phyloP scores from a whole-genome alignment of 1,140 invertebrate genomes.

The Condylostylus longicornis region DNA sequence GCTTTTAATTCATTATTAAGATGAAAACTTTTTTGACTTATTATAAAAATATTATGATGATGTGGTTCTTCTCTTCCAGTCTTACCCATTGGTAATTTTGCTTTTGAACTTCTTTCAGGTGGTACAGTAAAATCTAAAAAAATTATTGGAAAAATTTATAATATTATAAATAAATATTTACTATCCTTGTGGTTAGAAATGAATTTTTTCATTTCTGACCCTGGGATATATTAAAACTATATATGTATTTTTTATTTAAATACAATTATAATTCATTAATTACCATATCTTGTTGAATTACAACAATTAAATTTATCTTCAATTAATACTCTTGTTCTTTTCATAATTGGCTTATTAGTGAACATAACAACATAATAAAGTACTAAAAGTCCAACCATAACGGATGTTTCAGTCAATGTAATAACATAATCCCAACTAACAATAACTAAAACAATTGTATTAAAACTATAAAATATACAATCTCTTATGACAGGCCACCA shows the following conservation, averaged over 20 bases:
- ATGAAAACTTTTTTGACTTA: too few relatives aligned
- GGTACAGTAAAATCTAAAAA: slow-evolving; percentile 23
- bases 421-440: slow-evolving; percentile 68
- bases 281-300: slow-evolving; percentile 27
- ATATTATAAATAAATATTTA: background rate
- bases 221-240: too few relatives aligned
- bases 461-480: slow-evolving; percentile 63
- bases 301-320: slow-evolving; percentile 30
- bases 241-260: background rate
- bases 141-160: background rate
- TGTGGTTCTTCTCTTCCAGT: too few relatives aligned
- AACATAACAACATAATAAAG: slow-evolving; percentile 49
- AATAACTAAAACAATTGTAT: slow-evolving; percentile 54
- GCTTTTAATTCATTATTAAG: too few relatives aligned
- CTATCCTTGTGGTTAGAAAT: too few relatives aligned
- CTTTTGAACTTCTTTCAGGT: slow-evolving; percentile 30
- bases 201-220: background rate
- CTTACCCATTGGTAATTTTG: slow-evolving; percentile 24
- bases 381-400: slow-evolving; percentile 53
- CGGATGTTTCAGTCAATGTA: slow-evolving; percentile 59
- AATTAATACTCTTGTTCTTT: slow-evolving; percentile 24
- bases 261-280: too few relatives aligned
- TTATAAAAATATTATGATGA: too few relatives aligned
- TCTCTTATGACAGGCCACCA: slow-evolving; percentile 75
- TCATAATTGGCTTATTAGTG: slow-evolving; percentile 35